phyloP scores from a whole-genome alignment of 2,797 vertebrate genomes.

The Sebastolobus alascanus region DNA sequence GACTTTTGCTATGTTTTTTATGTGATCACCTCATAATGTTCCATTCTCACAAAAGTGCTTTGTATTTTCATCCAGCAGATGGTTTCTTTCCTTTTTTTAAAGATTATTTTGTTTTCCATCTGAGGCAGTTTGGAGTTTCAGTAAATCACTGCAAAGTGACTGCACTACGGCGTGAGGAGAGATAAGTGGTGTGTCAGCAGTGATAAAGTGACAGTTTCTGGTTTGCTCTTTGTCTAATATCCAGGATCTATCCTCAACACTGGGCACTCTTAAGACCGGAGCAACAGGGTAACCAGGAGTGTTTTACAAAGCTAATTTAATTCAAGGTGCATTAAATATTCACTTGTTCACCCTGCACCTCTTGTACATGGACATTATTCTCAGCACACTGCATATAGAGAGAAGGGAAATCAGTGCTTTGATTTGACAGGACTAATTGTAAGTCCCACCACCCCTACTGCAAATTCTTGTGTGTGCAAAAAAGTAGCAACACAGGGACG shows the following conservation, averaged over 20 bases:
- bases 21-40: neutral
- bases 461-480: neutral
- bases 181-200: constrained; percentile 28
- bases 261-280: neutral
- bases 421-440: neutral
- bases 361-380: neutral
- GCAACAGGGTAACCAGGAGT: constrained; percentile 9
- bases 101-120: constrained; percentile 10
- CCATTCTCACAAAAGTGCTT: constrained; percentile 4
- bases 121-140: constrained; percentile 11
- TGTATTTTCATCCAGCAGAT: neutral
- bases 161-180: neutral
- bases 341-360: constrained; percentile 2
- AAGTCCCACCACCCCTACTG: neutral
- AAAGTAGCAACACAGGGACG: neutral
- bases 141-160: constrained; percentile 28
- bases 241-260: neutral
- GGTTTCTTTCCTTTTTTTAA: neutral
- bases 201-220: constrained; percentile 16
- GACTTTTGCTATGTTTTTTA: neutral
- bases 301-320: constrained; percentile 26
- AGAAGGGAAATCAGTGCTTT: neutral
- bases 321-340: constrained; percentile 20
- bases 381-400: neutral
- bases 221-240: constrained; percentile 16